Evolutionary conservation across 2,888 invertebrate species (phyloP).

Genomic region (Conomelus anceps): DNA sequence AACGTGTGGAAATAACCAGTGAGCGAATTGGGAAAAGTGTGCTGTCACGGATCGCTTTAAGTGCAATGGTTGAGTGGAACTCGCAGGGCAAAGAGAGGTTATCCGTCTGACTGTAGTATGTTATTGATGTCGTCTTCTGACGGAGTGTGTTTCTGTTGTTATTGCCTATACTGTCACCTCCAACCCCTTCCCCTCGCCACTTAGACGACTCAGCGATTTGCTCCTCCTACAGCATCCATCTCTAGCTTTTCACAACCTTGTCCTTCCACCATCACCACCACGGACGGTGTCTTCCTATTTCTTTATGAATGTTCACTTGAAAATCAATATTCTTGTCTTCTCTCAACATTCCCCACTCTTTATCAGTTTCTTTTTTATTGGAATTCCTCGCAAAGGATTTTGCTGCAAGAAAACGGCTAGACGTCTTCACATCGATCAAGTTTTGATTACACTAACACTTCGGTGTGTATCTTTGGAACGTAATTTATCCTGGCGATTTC

Average conservation of each 20-base stretch:
- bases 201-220: background rate
- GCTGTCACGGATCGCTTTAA: background rate
- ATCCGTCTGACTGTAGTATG: background rate
- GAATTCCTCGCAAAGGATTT: background rate
- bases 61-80: background rate
- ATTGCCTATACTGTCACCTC: background rate
- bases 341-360: background rate
- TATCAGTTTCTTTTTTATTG: background rate
- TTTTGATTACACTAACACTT: background rate
- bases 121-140: background rate
- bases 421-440: background rate
- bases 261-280: no score
- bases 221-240: background rate
- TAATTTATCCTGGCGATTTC: background rate
- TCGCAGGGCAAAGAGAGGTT: background rate
- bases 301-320: background rate
- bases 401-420: background rate
- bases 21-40: background rate
- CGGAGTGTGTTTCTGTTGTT: background rate
- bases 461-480: background rate
- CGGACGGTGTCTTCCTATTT: background rate
- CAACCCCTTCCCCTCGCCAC: background rate
- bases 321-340: background rate
- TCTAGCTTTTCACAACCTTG: background rate
- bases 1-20: background rate